Evolutionary conservation across 53 echinoderm and acorn worm species (phyloP).

Genomic region (Echinometra lucunter): DNA sequence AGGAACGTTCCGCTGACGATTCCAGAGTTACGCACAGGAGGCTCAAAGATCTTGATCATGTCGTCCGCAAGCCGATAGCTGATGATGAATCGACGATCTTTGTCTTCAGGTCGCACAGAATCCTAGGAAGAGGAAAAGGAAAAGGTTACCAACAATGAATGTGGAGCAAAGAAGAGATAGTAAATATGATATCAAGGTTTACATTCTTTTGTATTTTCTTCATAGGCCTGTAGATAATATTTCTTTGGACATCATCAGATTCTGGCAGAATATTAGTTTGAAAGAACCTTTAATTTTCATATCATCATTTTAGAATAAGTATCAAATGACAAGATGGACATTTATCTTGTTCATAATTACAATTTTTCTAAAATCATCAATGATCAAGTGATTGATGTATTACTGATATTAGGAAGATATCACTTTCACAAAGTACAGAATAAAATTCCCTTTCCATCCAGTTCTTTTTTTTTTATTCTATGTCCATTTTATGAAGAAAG

Average conservation of each 20-base stretch:
- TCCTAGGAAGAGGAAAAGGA: conserved; percentile 73
- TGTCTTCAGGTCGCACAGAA: conserved; percentile 93
- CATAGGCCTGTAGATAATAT: neutral
- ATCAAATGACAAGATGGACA: too few relatives aligned
- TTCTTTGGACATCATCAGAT: neutral
- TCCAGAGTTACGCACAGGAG: conserved; percentile 99
- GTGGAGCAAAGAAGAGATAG: neutral
- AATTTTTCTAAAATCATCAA: too few relatives aligned
- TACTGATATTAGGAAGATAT: neutral
- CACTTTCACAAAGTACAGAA: neutral
- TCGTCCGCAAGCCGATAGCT: conserved; percentile 94
- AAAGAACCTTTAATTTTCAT: too few relatives aligned
- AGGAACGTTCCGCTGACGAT: conserved; percentile 97
- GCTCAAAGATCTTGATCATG: conserved; percentile 98
- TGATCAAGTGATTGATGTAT: neutral
- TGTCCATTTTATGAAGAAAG: neutral
- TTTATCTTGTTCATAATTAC: too few relatives aligned
- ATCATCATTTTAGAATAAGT: too few relatives aligned
- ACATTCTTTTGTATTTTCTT: neutral
- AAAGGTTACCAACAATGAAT: neutral
- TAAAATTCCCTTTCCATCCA: too few relatives aligned
- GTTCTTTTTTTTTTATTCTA: neutral
- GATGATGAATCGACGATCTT: conserved; percentile 95
- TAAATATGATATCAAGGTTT: neutral
- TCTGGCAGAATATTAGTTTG: neutral